Base-by-base conservation (phyloP, 2,113 vertebrate species). In the Hippocampus barbouri region DNA sequence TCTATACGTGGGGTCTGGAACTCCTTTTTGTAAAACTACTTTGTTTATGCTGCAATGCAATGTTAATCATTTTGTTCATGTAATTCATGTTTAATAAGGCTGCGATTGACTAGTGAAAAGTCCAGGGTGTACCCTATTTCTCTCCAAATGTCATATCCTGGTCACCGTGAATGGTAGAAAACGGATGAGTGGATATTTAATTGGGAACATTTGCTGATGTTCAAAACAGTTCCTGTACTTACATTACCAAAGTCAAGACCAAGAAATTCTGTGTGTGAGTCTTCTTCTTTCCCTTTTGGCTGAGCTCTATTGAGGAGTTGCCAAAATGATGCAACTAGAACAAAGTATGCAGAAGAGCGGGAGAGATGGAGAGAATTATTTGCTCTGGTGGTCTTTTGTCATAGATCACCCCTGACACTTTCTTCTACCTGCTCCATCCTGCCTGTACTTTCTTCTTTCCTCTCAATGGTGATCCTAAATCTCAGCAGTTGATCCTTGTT, bases 1-100 rank as follows among this genome's bases (percentile, higher is more conserved):
- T 34, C 9, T 25, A 10, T 47, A 1, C 9, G 21, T 49, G 68
- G 82, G 78, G 80, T 85, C 87, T 70, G 83, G 87, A 78, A 85
- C 78, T 71, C 70, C 66, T 60, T 60, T 34, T 30, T 34, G 59
- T 61, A 18, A 34, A 61, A 16, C 5, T 59, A 59, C 12, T 5
- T 27, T 59, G 56, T 59, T 59, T 25, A 15, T 16, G 16, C 59
- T 34, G 27, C 59, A 34, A 61, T 61, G 27, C 16, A 30, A 23
- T n/a, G 21, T 23, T 56, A 23, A 20, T 18, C 27, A 20, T 61
- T 61, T 61, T 61, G 59, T 61, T 34, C 5, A 34, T 18, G 59
- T 18, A 18, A 11, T 59, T 59, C 23, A 25, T 15, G 23, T 59
- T 59, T 59, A 25, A 27, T 59, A 25, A 5, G n/a, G 5, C 54